Base-by-base conservation (phyloP, 1,140 invertebrate genomes). In the Drosophila willistoni region DNA sequence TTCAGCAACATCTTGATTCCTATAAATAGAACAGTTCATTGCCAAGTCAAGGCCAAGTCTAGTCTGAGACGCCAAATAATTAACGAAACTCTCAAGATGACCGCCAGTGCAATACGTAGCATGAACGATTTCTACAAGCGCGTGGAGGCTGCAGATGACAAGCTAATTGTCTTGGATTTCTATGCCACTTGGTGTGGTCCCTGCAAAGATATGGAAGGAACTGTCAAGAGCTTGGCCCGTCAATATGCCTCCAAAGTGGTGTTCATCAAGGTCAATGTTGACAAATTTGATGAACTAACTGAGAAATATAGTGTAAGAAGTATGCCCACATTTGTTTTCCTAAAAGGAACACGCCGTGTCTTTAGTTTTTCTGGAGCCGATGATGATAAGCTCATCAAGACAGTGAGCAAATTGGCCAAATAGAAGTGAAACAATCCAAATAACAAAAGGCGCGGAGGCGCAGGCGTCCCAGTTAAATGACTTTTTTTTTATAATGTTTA, bases 91-190 rank as follows among this genome's bases (percentile, higher is more conserved):
- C 36, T 22, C 44, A 51, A 19, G 10, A 51, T 51, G 44, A 3
- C 73, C 1, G 13, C 9, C 13, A 51, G 7, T 4, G 7, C 44
- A 3, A 10, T 84, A 7, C 81, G 81, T 47, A 69, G 67, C 42
- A 65, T 74, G 42, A 70, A 39, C 41, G 83, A 87, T 19, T 87
- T 70, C 36, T 59, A 74, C 44, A 87, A 87, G 9, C 73, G 71
- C 41, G 29, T 95, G n/a, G 90, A 92, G 9, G 93, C 92, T 29
- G 93, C 94, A 41, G 94, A 93, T 1, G 73, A 90, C n/a, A 94
- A 94, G 71, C 72, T 96, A 34, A 92, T 95, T 10, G 92, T 96
- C 2, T 91, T 96, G 17, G 94, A 94, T 65, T 94, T 94, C 70
- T 91, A 87, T 62, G 92, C 92, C 29, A 91, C 71, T 1, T 93